Evolutionary conservation across 2,888 invertebrate species (phyloP).

Genomic region (Metopia argyrocephala): DNA sequence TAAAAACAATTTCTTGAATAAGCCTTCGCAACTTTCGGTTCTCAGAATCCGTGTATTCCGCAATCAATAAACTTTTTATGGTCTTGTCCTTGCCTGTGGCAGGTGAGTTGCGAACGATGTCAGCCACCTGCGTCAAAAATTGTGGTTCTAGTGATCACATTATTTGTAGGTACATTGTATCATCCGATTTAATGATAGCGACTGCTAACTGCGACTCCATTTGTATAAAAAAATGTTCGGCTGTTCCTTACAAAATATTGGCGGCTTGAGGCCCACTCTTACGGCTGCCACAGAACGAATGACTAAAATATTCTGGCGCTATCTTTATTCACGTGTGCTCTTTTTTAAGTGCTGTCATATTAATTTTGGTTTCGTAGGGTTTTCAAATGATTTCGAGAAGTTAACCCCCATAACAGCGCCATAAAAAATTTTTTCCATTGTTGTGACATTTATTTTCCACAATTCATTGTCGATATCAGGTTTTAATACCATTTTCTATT

Average conservation of each 20-base stretch:
- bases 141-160: conserved; percentile 11
- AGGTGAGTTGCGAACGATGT: conserved; percentile 24
- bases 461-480: no score
- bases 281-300: no score
- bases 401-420: no score
- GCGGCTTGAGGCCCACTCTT: background rate
- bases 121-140: conserved; percentile 16
- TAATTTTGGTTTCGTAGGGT: no score
- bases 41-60: conserved; percentile 30
- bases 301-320: background rate
- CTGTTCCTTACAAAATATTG: background rate
- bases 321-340: no score
- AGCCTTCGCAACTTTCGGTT: conserved; percentile 27
- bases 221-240: background rate
- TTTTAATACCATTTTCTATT: no score
- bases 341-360: no score
- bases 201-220: background rate
- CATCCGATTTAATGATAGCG: background rate
- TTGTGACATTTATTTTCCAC: no score
- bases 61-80: conserved; percentile 16
- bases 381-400: no score
- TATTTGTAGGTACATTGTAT: conserved; percentile 19
- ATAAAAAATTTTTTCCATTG: no score
- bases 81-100: background rate
- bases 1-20: conserved; percentile 26